Percentiles rank a stretch among this genome's conserved stretches.
phyloP scores from a whole-genome alignment of 2,888 invertebrate species.

The Drosophila gaucha region DNA sequence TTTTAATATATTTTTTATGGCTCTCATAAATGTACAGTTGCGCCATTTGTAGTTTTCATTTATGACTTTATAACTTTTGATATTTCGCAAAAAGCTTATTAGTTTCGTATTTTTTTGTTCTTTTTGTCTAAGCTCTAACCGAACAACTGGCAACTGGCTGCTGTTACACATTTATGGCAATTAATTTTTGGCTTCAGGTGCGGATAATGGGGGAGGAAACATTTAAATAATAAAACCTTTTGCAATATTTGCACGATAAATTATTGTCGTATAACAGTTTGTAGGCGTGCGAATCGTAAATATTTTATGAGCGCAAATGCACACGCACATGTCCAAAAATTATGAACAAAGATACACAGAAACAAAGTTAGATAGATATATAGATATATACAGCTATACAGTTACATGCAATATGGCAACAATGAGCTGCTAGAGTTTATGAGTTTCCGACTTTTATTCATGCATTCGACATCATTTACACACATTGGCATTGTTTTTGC shows the following conservation, averaged over 20 bases:
- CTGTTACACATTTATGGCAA: conserved; percentile 28
- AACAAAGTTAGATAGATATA: conserved; percentile 7
- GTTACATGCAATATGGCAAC: conserved; percentile 28
- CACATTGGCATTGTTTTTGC: conserved; percentile 57
- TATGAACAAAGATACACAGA: conserved; percentile 9
- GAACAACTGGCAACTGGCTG: not conserved
- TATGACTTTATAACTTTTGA: conserved; percentile 19
- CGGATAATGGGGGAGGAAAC: conserved; percentile 28
- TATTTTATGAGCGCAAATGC: conserved; percentile 52
- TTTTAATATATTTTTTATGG: not conserved
- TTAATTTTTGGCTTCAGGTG: conserved; percentile 41
- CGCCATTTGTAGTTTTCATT: conserved; percentile 2
- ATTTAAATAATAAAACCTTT: conserved; percentile 45
- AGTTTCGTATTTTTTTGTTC: too few species aligned
- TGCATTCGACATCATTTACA: conserved; percentile 62
- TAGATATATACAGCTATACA: conserved; percentile 11
- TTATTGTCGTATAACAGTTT: conserved; percentile 56
- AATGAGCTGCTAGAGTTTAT: conserved; percentile 52
- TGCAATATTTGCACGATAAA: conserved; percentile 43
- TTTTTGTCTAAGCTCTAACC: conserved; percentile 3
- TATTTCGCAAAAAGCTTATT: conserved; percentile 9
- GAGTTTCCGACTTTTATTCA: conserved; percentile 60
- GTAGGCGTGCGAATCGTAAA: conserved; percentile 39
- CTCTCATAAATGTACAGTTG: conserved; percentile 6
- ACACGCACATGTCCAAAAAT: conserved; percentile 31